These are phyloP conservation scores for Malurus cyaneus DNA, from an alignment of 2,113 vertebrate genomes.

Conservation along the genomic window DNA sequence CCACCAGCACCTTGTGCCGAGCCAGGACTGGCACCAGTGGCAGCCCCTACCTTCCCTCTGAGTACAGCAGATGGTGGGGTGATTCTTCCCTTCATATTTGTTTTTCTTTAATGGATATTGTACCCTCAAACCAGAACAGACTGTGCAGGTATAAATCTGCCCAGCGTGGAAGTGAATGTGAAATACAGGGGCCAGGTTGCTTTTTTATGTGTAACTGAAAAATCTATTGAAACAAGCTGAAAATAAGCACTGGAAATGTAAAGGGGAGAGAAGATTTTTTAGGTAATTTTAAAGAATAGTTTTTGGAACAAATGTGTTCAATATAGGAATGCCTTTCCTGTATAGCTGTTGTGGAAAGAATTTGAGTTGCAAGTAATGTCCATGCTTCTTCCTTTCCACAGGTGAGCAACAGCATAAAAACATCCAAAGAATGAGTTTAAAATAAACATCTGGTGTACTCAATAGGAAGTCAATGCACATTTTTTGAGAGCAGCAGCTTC, in stretches of 20 bases:
- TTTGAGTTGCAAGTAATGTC: neutral
- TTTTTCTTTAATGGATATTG: neutral
- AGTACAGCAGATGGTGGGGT: neutral
- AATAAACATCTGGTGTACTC: neutral
- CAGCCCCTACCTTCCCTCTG: neutral
- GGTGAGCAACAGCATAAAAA: neutral
- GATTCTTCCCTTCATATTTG: neutral
- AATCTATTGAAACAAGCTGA: neutral
- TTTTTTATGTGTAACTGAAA: neutral
- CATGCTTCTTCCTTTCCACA: neutral
- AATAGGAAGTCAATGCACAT: neutral
- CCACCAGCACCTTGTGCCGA: neutral
- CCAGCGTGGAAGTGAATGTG: neutral
- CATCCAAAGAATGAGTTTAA: neutral
- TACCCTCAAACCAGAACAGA: neutral
- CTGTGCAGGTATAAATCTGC: neutral
- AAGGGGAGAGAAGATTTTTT: neutral
- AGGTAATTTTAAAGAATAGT: neutral
- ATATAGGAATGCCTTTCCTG: neutral
- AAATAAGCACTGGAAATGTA: neutral
- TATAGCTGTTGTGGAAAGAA: neutral
- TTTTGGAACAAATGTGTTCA: neutral
- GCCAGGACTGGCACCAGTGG: neutral
- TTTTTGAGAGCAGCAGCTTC: neutral
- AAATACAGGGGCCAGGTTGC: neutral